Evolutionary conservation across 1,140 invertebrate species (phyloP), one percentile per base, ranked within the genome.

Genomic region (Zaprionus ghesquierei): DNA sequence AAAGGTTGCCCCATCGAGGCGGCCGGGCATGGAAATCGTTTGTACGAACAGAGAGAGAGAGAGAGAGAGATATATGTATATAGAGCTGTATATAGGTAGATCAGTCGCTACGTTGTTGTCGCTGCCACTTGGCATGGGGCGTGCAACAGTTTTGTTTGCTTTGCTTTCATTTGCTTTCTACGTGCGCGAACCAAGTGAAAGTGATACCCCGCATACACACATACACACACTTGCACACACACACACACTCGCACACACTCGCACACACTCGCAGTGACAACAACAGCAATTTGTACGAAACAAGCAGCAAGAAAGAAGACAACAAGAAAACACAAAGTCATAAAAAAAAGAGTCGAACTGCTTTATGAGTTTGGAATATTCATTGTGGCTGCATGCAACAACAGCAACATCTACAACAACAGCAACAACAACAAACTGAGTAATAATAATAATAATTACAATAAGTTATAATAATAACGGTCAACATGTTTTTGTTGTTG

Each of bases 151-250:
- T 68, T 58, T 60, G 61, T 74, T 74, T 77, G 68, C 68, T 79
- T 76, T 86, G 82, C 82, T 86, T 87, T 86, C 82, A 66, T 86
- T 86, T 86, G 82, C 82, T 87, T 87, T 87, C 82, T 87, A 89
- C 74, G 75, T 81, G 84, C 82, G 79, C 82, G 65, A 79, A 73
- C 79, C 41, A 12, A 87, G 82, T 87, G 82, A 87, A 87, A 87
- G 82, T 87, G 82, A 87, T 87, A 87, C 58, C 71, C 69, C 73
- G 46, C 64, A 75, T 53, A 70, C 53, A 53, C 15, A 58, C 18
- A 69, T 51, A 73, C 15, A 27, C 23, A 60, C 55, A 41, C 23
- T 66, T 13, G 35, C 10, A 38, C 25, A 61, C 15, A 49, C 15
- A 51, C 25, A 71, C 33, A 70, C 54, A 58, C n/a, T n/a, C n/a